Evolutionary conservation across 1,140 invertebrate species (phyloP).

Genomic region (Calliphora vicina): DNA sequence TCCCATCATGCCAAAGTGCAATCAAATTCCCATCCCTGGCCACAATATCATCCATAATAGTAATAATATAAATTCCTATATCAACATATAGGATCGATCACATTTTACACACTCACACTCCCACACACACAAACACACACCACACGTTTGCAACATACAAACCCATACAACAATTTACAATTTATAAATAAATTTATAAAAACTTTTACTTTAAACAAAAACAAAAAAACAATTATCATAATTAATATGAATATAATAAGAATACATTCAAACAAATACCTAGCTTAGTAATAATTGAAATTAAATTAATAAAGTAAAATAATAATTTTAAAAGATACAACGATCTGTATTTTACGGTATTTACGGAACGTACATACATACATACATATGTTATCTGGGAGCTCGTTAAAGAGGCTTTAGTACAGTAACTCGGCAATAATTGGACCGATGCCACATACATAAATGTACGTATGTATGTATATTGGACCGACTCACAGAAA

Average conservation of each 20-base stretch:
- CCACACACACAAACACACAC: neutral
- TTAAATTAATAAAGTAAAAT: constrained; percentile 28
- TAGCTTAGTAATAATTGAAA: constrained; percentile 32
- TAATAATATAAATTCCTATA: constrained; percentile 1
- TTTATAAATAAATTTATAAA: constrained; percentile 23
- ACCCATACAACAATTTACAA: constrained; percentile 31
- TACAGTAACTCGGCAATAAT: no score
- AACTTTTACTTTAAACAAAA: neutral
- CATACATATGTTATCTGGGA: no score
- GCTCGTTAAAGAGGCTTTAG: no score
- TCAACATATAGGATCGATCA: neutral
- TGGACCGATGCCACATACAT: no score
- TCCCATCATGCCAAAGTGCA: constrained; percentile 36
- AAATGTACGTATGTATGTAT: no score
- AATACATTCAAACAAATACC: constrained; percentile 16
- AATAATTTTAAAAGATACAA: neutral
- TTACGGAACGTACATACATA: no score
- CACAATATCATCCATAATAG: constrained; percentile 36
- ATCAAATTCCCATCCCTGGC: constrained; percentile 22
- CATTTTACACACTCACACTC: no score
- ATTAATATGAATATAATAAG: neutral
- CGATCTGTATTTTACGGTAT: neutral
- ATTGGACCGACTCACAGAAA: no score
- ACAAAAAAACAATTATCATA: neutral
- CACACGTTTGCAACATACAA: neutral